phyloP scores from a whole-genome alignment of 2,113 vertebrate species.

The Xiphophorus maculatus region DNA sequence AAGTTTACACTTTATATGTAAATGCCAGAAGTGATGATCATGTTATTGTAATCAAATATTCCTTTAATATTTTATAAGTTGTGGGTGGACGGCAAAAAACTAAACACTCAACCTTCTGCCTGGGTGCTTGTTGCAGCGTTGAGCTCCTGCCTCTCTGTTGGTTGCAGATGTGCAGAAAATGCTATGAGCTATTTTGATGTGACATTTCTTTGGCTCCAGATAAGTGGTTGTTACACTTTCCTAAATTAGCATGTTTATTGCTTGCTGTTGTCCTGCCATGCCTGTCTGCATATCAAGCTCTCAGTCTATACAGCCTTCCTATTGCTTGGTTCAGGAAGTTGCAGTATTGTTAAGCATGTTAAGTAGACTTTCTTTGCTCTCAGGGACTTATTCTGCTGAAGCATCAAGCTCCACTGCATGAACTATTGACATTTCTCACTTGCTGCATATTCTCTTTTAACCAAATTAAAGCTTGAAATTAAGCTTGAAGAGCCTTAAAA shows the following conservation, averaged over 20 bases:
- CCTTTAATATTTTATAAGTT: slow-evolving; percentile 73
- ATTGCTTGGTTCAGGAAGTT: slow-evolving; percentile 71
- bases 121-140: slow-evolving; percentile 23
- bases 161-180: slow-evolving; percentile 56
- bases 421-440: slow-evolving; percentile 47
- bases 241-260: slow-evolving; percentile 84
- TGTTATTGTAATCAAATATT: slow-evolving; percentile 71
- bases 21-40: slow-evolving; percentile 72
- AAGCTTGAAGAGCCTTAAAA: not conserved
- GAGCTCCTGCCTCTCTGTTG: slow-evolving; percentile 32
- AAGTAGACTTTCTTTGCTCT: slow-evolving; percentile 58
- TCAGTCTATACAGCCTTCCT: slow-evolving; percentile 42
- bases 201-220: slow-evolving; percentile 58
- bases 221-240: slow-evolving; percentile 71
- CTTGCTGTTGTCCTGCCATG: slow-evolving; percentile 71
- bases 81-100: slow-evolving; percentile 56
- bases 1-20: slow-evolving; percentile 74
- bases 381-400: slow-evolving; percentile 38
- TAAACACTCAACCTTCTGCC: slow-evolving; percentile 45
- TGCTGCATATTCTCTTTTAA: slow-evolving; percentile 28
- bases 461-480: slow-evolving; percentile 41
- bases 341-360: slow-evolving; percentile 61
- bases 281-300: slow-evolving; percentile 79
- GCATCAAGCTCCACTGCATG: slow-evolving; percentile 47
- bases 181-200: slow-evolving; percentile 54